phyloP scores from a whole-genome alignment of 1,140 invertebrate genomes.

The Tetramorium parvispinum region DNA sequence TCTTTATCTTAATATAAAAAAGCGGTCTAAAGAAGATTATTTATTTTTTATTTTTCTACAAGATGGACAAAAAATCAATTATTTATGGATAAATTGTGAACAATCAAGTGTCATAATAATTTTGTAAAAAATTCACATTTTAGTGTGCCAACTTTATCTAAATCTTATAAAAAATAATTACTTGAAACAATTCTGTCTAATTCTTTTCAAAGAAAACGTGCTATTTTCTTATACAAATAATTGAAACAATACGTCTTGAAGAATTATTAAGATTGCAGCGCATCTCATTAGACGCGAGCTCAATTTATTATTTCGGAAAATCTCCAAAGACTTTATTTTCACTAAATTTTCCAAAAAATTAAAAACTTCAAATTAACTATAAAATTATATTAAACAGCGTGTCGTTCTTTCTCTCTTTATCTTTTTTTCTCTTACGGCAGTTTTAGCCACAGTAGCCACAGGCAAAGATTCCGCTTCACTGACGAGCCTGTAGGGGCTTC shows the following conservation, averaged over 20 bases:
- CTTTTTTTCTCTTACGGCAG: not conserved
- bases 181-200: not conserved
- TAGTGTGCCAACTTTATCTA: too few species aligned
- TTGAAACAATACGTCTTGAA: not conserved
- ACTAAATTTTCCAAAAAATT: not conserved
- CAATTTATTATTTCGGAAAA: not conserved
- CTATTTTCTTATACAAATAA: slow-evolving; percentile 13
- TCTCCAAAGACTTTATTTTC: not conserved
- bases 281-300: not conserved
- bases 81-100: too few species aligned
- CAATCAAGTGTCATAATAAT: too few species aligned
- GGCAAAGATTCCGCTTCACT: slow-evolving; percentile 41
- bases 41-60: too few species aligned
- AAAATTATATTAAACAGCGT: slow-evolving; percentile 3
- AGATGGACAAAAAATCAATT: too few species aligned
- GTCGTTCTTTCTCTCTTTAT: not conserved
- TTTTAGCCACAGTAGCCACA: slow-evolving; percentile 16
- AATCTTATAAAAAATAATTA: not conserved
- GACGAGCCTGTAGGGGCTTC: slow-evolving; percentile 1
- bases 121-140: too few species aligned
- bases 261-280: not conserved
- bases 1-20: not conserved
- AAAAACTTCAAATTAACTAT: slow-evolving; percentile 13
- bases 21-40: too few species aligned
- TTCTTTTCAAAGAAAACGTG: not conserved